Evolutionary conservation across 2,888 invertebrate genomes (phyloP).

Genomic region (Eumacrocentrus americanus): DNA sequence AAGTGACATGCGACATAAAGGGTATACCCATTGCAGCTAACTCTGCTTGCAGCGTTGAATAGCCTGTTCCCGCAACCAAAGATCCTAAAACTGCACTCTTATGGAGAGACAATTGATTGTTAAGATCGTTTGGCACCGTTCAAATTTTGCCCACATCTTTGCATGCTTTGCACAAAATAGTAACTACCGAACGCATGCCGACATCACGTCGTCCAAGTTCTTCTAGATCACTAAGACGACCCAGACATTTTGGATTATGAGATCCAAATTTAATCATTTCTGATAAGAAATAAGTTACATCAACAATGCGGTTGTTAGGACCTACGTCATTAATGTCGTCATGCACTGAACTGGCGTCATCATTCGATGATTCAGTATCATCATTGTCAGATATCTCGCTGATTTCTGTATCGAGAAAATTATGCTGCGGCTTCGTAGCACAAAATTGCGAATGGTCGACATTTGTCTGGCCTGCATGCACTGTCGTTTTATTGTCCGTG

Average conservation of each 20-base stretch:
- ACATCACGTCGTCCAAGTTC: background rate
- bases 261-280: no score
- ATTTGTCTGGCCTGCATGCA: no score
- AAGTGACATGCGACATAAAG: slow-evolving; percentile 9
- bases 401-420: no score
- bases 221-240: background rate
- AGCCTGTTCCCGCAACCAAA: slow-evolving; percentile 17
- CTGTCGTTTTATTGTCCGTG: no score
- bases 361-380: no score
- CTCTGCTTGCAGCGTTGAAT: slow-evolving; percentile 12
- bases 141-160: slow-evolving; percentile 11
- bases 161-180: slow-evolving; percentile 14
- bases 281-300: no score
- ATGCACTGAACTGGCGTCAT: no score
- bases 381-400: no score
- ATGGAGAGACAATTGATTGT: slow-evolving; percentile 8
- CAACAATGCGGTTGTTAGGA: no score
- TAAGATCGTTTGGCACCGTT: slow-evolving; percentile 1
- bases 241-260: background rate
- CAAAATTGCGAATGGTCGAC: no score
- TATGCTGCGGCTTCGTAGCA: no score
- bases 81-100: slow-evolving; percentile 9
- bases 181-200: slow-evolving; percentile 8
- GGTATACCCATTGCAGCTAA: slow-evolving; percentile 22
- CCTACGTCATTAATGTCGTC: no score